Evolutionary conservation across 2,113 vertebrate genomes (phyloP).

Genomic region (Platysternon megacephalum): DNA sequence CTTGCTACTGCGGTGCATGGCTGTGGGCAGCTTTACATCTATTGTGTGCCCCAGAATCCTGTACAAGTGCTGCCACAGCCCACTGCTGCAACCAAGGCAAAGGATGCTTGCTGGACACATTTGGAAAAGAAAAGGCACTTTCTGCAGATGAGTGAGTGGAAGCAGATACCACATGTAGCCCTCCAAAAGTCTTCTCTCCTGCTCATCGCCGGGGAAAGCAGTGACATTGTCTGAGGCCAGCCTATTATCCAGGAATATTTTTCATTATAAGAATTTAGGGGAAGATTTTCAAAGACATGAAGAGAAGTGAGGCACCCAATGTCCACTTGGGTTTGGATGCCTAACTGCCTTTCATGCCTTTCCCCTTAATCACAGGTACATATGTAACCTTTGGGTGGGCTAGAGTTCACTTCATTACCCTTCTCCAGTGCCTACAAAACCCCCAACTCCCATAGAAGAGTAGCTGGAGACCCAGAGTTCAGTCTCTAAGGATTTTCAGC

Average conservation of each 20-base stretch:
- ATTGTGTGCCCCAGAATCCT: background rate
- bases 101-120: background rate
- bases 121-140: background rate
- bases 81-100: background rate
- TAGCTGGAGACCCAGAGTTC: too few relatives aligned
- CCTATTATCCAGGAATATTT: background rate
- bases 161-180: background rate
- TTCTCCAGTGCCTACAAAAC: too few relatives aligned
- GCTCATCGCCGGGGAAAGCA: background rate
- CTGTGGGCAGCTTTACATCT: background rate
- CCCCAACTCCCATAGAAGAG: too few relatives aligned
- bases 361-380: background rate
- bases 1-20: background rate
- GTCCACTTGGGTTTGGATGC: background rate
- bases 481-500: too few relatives aligned
- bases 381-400: too few relatives aligned
- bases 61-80: fast-evolving
- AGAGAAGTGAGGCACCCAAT: background rate
- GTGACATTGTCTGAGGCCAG: background rate
- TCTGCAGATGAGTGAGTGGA: background rate
- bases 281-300: background rate
- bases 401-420: too few relatives aligned
- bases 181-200: background rate
- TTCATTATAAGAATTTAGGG: background rate
- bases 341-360: background rate